Conservation (phyloP, 2,113 vertebrate genomes). For the Triplophysa tibetana region DNA sequence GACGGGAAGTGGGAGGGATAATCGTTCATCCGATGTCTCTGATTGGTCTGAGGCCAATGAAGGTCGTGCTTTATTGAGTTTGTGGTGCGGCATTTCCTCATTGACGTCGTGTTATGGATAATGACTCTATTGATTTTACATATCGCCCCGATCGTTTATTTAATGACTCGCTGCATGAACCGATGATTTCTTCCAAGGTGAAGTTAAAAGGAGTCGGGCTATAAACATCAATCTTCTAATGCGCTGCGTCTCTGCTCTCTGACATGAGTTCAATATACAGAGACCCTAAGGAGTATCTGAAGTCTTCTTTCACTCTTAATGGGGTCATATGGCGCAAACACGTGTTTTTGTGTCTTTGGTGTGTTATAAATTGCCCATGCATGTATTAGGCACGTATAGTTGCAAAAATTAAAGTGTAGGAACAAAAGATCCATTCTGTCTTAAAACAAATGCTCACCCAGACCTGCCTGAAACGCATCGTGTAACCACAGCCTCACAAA, state of each 20-base stretch:
- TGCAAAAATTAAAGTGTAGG: too few relatives aligned
- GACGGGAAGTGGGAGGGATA: slow-evolving; percentile 52
- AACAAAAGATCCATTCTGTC: too few relatives aligned
- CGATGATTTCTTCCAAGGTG: slow-evolving; percentile 33
- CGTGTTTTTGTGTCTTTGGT: too few relatives aligned
- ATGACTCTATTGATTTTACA: slow-evolving; percentile 55
- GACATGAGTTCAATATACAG: not conserved
- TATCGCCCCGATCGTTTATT: slow-evolving; percentile 33
- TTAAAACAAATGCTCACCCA: too few relatives aligned
- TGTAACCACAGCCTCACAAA: too few relatives aligned
- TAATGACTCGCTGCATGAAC: slow-evolving; percentile 33
- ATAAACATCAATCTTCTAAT: not conserved
- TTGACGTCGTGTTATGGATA: slow-evolving; percentile 40
- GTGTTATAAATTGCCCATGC: too few relatives aligned
- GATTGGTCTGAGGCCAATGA: slow-evolving; percentile 42
- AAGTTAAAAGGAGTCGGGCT: slow-evolving; percentile 9
- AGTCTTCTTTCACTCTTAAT: not conserved
- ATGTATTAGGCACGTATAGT: too few relatives aligned
- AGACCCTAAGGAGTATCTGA: not conserved
- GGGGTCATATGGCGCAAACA: too few relatives aligned
- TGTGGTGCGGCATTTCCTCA: slow-evolving; percentile 45
- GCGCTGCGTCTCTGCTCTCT: not conserved
- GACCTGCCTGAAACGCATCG: too few relatives aligned
- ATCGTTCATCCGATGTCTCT: slow-evolving; percentile 55
- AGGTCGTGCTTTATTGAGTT: slow-evolving; percentile 63